Evolutionary conservation across 2,888 invertebrate genomes (phyloP).

Genomic region (Lasius fuliginosus): DNA sequence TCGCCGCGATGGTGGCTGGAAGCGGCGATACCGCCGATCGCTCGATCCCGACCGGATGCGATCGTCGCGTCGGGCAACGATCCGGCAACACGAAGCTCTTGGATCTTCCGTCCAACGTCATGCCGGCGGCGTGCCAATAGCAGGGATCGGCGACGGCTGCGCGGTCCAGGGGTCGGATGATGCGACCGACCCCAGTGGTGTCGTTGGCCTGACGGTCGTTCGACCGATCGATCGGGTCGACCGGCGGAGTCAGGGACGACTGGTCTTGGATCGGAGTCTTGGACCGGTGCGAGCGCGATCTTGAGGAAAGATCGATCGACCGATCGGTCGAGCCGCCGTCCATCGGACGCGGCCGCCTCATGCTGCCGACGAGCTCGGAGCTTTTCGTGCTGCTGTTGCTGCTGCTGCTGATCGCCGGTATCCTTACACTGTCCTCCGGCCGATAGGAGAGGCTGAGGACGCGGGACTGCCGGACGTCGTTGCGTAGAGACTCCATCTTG

Average conservation of each 20-base stretch:
- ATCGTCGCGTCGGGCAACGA: slow-evolving; percentile 71
- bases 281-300: slow-evolving; percentile 54
- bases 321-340: slow-evolving; percentile 16
- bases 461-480: slow-evolving; percentile 61
- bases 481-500: slow-evolving; percentile 60
- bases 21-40: slow-evolving; percentile 71
- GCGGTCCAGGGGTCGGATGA: slow-evolving; percentile 78
- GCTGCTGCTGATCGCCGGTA: slow-evolving; percentile 72
- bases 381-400: slow-evolving; percentile 41
- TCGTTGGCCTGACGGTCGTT: slow-evolving; percentile 38
- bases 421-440: slow-evolving; percentile 79
- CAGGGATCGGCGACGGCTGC: slow-evolving; percentile 47
- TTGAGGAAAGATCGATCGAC: slow-evolving; percentile 34
- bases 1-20: slow-evolving; percentile 29
- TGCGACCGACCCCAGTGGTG: slow-evolving; percentile 66
- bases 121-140: slow-evolving; percentile 75
- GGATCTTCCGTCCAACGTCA: slow-evolving; percentile 80
- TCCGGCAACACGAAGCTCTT: slow-evolving; percentile 83
- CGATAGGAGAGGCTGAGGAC: slow-evolving; percentile 79
- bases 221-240: slow-evolving; percentile 23
- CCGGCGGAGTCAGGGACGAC: slow-evolving; percentile 6
- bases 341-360: slow-evolving; percentile 49
- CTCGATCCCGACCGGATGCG: slow-evolving; percentile 65
- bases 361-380: slow-evolving; percentile 37
- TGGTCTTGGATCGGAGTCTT: slow-evolving; percentile 57